phyloP scores from a whole-genome alignment of 1,140 invertebrate species.

The Bombus huntii region DNA sequence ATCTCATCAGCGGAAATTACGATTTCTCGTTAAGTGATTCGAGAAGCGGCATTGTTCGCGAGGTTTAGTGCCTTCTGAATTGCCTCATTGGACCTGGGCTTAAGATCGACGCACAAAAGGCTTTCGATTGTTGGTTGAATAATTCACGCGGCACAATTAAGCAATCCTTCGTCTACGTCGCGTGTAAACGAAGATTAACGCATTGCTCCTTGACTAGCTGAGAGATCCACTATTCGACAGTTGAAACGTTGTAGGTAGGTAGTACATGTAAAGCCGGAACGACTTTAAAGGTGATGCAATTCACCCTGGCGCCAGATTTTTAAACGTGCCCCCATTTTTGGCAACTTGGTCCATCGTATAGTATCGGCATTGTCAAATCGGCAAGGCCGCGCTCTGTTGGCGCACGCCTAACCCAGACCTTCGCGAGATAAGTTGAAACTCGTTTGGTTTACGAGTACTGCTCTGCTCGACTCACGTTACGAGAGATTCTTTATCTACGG shows the following conservation, averaged over 20 bases:
- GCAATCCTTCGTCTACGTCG: neutral
- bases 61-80: neutral
- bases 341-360: conserved; percentile 16
- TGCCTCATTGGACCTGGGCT: neutral
- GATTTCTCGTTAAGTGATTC: neutral
- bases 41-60: neutral
- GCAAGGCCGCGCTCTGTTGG: conserved; percentile 47
- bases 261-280: neutral
- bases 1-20: neutral
- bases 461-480: neutral
- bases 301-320: conserved; percentile 39
- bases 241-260: too few relatives aligned
- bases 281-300: conserved; percentile 12
- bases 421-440: conserved; percentile 54
- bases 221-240: neutral
- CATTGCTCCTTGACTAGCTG: neutral
- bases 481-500: neutral
- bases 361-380: conserved; percentile 55
- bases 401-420: conserved; percentile 50
- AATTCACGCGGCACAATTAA: neutral
- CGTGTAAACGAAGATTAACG: neutral
- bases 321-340: conserved; percentile 38
- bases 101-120: neutral
- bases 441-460: conserved; percentile 9
- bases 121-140: neutral